phyloP scores from a whole-genome alignment of 1,140 invertebrate genomes.

The Protaetia brevitarsis region DNA sequence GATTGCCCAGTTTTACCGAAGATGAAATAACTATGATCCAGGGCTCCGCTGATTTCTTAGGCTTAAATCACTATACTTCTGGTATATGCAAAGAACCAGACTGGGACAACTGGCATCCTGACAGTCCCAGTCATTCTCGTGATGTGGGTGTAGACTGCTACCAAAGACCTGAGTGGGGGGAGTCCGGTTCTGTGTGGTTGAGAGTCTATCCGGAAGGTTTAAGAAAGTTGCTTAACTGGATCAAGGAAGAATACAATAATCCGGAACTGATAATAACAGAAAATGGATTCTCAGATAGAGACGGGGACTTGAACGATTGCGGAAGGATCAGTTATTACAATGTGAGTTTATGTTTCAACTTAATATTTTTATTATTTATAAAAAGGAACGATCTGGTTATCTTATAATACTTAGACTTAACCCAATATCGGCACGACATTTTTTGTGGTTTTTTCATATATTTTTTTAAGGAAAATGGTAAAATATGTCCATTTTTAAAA shows the following conservation, averaged over 20 bases:
- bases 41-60: conserved; percentile 61
- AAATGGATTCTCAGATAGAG: conserved; percentile 54
- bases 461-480: too few species aligned
- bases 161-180: conserved; percentile 22
- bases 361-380: neutral
- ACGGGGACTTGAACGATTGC: conserved; percentile 52
- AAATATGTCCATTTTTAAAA: too few species aligned
- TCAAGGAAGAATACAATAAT: conserved; percentile 54
- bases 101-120: neutral
- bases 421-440: too few species aligned
- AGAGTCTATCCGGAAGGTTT: conserved; percentile 51
- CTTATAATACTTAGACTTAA: too few species aligned
- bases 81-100: neutral
- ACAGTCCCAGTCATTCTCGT: neutral
- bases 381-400: too few species aligned
- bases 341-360: conserved; percentile 26
- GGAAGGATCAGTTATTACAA: conserved; percentile 51
- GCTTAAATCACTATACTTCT: conserved; percentile 60
- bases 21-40: conserved; percentile 58
- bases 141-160: neutral
- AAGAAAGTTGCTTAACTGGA: conserved; percentile 53
- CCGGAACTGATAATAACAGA: conserved; percentile 56
- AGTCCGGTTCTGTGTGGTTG: neutral
- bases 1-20: conserved; percentile 59
- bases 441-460: too few species aligned